Evolutionary conservation across 2,113 vertebrate genomes (phyloP).

Genomic region (Sprattus sprattus): DNA sequence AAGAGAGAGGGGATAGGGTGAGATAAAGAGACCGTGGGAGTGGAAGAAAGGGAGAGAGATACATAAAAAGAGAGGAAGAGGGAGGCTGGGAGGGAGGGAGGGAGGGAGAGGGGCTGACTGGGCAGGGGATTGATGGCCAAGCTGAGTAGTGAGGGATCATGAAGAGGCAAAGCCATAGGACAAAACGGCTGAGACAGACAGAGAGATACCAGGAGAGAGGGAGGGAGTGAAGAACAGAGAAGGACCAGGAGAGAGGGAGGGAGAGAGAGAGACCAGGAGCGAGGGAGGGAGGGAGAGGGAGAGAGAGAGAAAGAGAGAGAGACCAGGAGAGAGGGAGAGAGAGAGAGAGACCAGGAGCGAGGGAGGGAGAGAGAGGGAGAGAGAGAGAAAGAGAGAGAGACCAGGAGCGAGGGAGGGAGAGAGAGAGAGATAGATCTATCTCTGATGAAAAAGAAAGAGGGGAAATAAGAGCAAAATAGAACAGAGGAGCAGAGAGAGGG

Average conservation of each 20-base stretch:
- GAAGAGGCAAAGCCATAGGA: neutral
- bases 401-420: neutral
- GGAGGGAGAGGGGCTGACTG: neutral
- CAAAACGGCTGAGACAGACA: neutral
- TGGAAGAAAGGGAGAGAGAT: neutral
- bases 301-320: neutral
- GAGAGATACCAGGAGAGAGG: neutral
- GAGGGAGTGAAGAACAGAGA: neutral
- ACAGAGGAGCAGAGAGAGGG: slow-evolving; percentile 1
- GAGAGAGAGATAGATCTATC: no score
- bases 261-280: neutral
- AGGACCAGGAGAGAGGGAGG: neutral
- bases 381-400: neutral
- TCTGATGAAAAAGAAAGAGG: no score
- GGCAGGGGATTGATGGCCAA: slow-evolving; percentile 2
- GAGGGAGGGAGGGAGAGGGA: neutral
- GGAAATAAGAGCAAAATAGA: neutral
- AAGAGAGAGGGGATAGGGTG: slow-evolving; percentile 6
- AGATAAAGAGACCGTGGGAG: neutral
- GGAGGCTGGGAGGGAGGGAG: neutral
- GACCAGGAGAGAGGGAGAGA: neutral
- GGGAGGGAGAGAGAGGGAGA: neutral
- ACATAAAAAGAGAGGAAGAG: neutral
- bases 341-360: neutral
- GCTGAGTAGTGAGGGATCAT: neutral